Conservation (phyloP, 1,140 invertebrate genomes). For the Sitobion miscanthi region DNA sequence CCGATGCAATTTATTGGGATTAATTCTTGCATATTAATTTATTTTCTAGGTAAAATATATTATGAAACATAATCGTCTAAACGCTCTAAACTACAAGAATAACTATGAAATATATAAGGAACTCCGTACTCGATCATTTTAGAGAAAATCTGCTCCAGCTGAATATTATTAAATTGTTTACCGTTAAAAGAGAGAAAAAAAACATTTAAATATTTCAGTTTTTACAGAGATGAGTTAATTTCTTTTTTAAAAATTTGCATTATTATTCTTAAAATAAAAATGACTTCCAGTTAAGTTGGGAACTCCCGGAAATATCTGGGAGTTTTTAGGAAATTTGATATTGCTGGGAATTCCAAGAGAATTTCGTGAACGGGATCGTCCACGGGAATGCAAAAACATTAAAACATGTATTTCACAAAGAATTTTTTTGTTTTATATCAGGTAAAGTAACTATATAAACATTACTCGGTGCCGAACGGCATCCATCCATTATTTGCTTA, state of each 20-base stretch:
- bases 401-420: too few species aligned
- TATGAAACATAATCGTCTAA: too few species aligned
- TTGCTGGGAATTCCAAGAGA: not conserved
- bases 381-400: not conserved
- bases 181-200: not conserved
- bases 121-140: not conserved
- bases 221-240: too few species aligned
- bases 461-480: too few species aligned
- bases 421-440: too few species aligned
- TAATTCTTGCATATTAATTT: not conserved
- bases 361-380: not conserved
- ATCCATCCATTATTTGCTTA: too few species aligned
- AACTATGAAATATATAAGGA: too few species aligned
- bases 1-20: not conserved
- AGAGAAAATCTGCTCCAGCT: not conserved
- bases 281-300: not conserved
- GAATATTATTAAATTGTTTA: not conserved
- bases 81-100: too few species aligned
- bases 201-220: too few species aligned
- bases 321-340: not conserved
- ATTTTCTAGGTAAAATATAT: too few species aligned
- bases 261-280: not conserved
- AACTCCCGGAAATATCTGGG: too few species aligned
- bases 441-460: too few species aligned
- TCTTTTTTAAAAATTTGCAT: not conserved